Percentiles rank a stretch among this genome's conserved stretches.
Conservation (phyloP, 2,888 invertebrate genomes). For the Phyllotreta striolata region DNA sequence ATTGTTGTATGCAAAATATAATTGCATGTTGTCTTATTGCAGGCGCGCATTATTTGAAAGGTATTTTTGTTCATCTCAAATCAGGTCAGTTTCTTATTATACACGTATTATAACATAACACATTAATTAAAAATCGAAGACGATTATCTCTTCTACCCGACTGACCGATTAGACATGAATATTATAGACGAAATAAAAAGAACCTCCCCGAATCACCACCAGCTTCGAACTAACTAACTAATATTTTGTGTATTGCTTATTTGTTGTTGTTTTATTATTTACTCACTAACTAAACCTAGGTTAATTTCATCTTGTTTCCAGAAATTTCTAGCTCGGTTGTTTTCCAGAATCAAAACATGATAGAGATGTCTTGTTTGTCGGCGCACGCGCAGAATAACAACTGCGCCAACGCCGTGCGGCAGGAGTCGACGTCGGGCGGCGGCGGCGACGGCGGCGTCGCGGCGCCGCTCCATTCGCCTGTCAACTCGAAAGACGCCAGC, state of each 20-base stretch:
- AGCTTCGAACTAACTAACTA: slow-evolving; percentile 55
- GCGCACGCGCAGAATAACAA: slow-evolving; percentile 73
- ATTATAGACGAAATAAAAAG: no score
- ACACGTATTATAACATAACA: no score
- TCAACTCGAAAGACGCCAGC: slow-evolving; percentile 40
- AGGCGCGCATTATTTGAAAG: no score
- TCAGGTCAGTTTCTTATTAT: no score
- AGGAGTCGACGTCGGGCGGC: slow-evolving; percentile 35
- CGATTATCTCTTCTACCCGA: no score
- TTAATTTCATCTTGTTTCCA: slow-evolving; percentile 62
- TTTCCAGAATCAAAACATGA: slow-evolving; percentile 66
- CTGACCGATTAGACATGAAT: no score
- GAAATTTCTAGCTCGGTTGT: slow-evolving; percentile 63
- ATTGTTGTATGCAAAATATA: no score
- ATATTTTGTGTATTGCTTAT: slow-evolving; percentile 49
- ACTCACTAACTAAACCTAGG: slow-evolving; percentile 62
- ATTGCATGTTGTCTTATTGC: no score
- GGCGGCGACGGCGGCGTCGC: slow-evolving; percentile 21
- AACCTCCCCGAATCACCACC: no score
- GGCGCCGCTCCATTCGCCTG: slow-evolving; percentile 35
- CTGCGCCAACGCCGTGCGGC: slow-evolving; percentile 44
- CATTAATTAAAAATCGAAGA: neutral
- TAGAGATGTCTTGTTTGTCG: slow-evolving; percentile 74
- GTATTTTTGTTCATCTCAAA: no score
- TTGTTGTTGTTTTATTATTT: slow-evolving; percentile 45